phyloP scores from a whole-genome alignment of 2,797 vertebrate genomes.

The Melopsittacus undulatus region DNA sequence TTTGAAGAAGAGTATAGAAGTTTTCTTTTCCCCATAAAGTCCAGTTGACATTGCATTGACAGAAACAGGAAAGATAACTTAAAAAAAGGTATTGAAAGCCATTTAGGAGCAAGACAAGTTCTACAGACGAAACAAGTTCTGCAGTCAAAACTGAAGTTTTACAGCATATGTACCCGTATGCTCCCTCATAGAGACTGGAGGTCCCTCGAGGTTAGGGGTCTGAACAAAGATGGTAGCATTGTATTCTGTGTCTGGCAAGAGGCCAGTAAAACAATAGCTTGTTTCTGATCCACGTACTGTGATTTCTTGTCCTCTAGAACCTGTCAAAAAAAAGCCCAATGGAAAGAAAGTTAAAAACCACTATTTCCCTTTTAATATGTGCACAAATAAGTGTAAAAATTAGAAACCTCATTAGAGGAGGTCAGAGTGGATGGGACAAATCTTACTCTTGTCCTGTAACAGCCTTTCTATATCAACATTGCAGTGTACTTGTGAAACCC shows the following conservation, averaged over 20 bases:
- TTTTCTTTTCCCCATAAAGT: not conserved
- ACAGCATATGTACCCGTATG: constrained; percentile 82
- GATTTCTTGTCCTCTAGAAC: constrained; percentile 90
- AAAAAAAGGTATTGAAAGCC: not conserved
- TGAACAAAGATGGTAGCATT: constrained; percentile 89
- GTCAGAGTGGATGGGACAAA: not conserved
- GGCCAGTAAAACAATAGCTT: constrained; percentile 91
- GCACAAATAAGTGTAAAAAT: not conserved
- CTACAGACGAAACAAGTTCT: not conserved
- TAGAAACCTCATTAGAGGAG: not conserved
- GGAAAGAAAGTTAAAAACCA: not conserved
- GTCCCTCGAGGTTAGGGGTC: constrained; percentile 94
- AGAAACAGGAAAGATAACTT: not conserved
- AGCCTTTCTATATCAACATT: not conserved
- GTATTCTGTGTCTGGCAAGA: constrained; percentile 89
- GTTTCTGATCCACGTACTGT: constrained; percentile 90
- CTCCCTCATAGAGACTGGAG: constrained; percentile 85
- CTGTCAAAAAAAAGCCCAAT: constrained; percentile 25
- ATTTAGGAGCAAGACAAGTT: not conserved
- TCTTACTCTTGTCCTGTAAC: not conserved
- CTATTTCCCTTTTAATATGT: not conserved
- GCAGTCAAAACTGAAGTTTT: not conserved
- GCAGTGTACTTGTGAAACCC: not conserved
- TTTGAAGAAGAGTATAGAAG: not conserved
- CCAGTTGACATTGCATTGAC: not conserved